Evolutionary conservation across 2,113 vertebrate genomes (phyloP).

Genomic region (Riparia riparia): DNA sequence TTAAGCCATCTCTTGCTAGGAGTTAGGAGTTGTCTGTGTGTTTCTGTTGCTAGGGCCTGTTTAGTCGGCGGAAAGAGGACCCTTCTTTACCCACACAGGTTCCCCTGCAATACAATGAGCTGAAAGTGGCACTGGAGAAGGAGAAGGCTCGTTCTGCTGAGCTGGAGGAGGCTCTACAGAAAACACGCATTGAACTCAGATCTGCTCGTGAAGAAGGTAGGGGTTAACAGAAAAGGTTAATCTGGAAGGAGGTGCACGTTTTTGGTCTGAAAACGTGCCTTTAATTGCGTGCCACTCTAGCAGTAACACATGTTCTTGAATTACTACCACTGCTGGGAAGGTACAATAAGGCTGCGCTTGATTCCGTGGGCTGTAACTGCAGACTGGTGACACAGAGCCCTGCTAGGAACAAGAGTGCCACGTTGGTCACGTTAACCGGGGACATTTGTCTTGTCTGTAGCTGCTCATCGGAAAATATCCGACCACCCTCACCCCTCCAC

Average conservation of each 20-base stretch:
- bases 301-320: not conserved
- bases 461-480: constrained; percentile 91
- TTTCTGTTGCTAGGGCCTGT: constrained; percentile 92
- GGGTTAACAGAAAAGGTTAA: constrained; percentile 51
- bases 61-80: constrained; percentile 96
- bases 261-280: not conserved
- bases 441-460: constrained; percentile 73
- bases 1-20: constrained; percentile 78
- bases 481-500: constrained; percentile 87
- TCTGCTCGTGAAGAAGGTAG: constrained; percentile 94
- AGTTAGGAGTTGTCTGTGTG: constrained; percentile 88
- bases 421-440: not conserved
- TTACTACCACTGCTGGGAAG: not conserved
- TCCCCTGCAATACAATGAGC: constrained; percentile 97
- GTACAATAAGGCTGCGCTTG: not conserved
- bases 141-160: constrained; percentile 93
- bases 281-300: not conserved
- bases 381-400: constrained; percentile 32
- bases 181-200: constrained; percentile 94
- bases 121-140: constrained; percentile 96
- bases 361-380: not conserved
- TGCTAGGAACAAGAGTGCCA: not conserved
- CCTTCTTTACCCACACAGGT: constrained; percentile 92
- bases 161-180: constrained; percentile 96
- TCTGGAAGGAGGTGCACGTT: constrained; percentile 23